These are phyloP conservation scores for Pogonocichla stellata DNA, from an alignment of 2,113 vertebrate genomes.

Conservation along the genomic window DNA sequence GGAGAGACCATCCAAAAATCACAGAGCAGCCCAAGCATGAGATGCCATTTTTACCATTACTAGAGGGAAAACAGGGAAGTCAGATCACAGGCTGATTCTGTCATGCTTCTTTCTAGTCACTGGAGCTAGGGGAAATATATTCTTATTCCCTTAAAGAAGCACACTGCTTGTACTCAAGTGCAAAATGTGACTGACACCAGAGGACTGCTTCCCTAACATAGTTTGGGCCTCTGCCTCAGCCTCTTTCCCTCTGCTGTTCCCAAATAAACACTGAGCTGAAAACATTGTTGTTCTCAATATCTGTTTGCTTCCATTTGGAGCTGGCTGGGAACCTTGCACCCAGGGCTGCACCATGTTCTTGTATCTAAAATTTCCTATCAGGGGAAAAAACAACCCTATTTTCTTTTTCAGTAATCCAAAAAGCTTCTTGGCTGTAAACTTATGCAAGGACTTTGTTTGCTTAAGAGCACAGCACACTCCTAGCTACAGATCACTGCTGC, in stretches of 20 bases:
- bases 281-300: background rate
- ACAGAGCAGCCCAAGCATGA: background rate
- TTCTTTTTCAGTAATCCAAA: background rate
- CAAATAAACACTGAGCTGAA: background rate
- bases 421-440: background rate
- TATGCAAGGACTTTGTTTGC: background rate
- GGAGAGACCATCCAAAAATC: background rate
- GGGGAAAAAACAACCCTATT: rapidly evolving
- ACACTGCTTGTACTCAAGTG: background rate
- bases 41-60: background rate
- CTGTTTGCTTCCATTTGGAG: background rate
- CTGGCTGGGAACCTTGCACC: background rate
- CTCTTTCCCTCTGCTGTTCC: background rate
- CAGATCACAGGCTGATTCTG: background rate
- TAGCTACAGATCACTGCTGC: background rate
- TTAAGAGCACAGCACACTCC: background rate
- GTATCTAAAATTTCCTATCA: background rate
- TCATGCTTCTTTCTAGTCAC: background rate
- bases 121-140: background rate
- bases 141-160: background rate
- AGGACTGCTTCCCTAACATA: background rate
- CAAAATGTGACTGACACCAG: background rate
- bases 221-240: background rate
- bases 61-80: background rate
- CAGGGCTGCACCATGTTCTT: background rate